These are phyloP conservation scores for Eurytoma adleriae DNA, from an alignment of 2,888 invertebrate genomes.

Conservation along the genomic window DNA sequence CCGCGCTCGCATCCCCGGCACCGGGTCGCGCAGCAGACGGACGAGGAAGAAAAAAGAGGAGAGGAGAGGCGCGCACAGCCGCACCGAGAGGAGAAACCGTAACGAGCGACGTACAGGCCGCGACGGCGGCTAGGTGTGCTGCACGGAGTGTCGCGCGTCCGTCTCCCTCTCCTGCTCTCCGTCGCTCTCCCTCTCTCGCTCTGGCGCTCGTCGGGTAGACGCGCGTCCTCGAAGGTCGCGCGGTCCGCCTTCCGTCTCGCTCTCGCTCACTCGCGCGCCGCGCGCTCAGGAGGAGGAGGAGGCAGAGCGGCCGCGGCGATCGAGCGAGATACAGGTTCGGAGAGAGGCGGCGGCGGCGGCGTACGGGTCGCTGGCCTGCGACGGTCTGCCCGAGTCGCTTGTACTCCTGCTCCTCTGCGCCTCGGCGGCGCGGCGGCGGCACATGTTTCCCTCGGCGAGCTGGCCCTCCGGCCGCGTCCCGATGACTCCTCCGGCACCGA, in stretches of 20 bases:
- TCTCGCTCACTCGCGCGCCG: conserved; percentile 25
- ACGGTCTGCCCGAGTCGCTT: conserved; percentile 42
- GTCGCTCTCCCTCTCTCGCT: background rate
- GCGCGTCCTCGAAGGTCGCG: conserved; percentile 58
- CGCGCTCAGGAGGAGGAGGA: conserved; percentile 25
- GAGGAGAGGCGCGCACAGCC: too few species aligned
- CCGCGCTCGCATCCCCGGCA: too few species aligned
- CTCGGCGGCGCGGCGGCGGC: conserved; percentile 52
- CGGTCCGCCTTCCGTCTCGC: conserved; percentile 49
- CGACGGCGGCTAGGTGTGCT: too few species aligned
- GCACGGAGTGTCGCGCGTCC: too few species aligned
- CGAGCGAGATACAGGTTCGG: conserved; percentile 55
- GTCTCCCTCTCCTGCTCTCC: background rate
- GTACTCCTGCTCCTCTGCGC: conserved; percentile 51
- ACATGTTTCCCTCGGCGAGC: conserved; percentile 39
- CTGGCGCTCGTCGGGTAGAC: conserved; percentile 19
- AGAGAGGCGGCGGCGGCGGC: conserved; percentile 60
- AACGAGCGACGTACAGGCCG: too few species aligned
- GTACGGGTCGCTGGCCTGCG: conserved; percentile 67
- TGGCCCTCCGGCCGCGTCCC: background rate
- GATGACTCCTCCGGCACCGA: too few species aligned
- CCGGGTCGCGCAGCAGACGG: too few species aligned
- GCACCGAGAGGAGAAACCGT: too few species aligned
- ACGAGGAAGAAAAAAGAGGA: too few species aligned
- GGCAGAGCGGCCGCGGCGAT: conserved; percentile 35